Evolutionary conservation across 2,797 vertebrate species (phyloP).

Genomic region (Picus viridis): DNA sequence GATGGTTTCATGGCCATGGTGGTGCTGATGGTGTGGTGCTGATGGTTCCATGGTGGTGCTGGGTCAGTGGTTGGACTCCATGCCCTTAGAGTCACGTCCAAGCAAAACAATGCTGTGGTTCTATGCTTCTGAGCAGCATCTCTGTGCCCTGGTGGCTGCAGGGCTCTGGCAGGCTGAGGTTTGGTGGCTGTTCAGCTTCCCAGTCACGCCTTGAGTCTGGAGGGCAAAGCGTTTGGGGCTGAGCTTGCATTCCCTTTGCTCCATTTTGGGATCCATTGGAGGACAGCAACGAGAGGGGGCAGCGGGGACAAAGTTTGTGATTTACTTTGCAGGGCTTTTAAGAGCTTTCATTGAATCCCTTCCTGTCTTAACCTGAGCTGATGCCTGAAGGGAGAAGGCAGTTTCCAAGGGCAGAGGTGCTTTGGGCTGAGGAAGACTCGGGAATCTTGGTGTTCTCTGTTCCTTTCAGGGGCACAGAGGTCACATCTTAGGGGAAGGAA

Average conservation of each 20-base stretch:
- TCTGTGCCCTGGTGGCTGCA: rapidly evolving
- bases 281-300: background rate
- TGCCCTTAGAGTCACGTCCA: no score
- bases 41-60: no score
- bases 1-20: no score
- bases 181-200: background rate
- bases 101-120: no score
- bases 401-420: background rate
- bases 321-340: background rate
- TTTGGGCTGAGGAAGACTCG: background rate
- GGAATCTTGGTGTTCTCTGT: background rate
- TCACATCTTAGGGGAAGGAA: rapidly evolving
- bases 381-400: background rate
- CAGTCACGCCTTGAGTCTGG: rapidly evolving
- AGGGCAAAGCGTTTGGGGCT: background rate
- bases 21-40: no score
- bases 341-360: background rate
- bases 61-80: no score
- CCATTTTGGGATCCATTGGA: background rate
- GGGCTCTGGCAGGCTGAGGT: background rate
- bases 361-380: background rate
- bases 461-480: background rate
- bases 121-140: background rate
- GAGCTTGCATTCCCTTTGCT: background rate
- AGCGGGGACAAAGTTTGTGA: background rate